Base-by-base conservation (phyloP, 2,797 vertebrate genomes). In the Oryzias sinensis region DNA sequence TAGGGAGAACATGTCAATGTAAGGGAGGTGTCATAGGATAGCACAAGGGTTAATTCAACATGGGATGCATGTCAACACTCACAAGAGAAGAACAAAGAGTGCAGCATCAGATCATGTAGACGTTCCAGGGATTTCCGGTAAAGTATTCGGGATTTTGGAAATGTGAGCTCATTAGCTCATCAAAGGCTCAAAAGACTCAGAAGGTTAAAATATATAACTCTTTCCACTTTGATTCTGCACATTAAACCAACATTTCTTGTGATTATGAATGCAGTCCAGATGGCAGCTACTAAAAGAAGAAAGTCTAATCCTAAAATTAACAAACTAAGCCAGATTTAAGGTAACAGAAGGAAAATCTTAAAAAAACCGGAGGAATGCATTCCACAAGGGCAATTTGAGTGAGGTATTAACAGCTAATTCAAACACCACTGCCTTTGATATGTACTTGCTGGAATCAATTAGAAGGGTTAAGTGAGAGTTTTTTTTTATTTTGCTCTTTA, bases 111-210 rank as follows among this genome's bases (percentile, higher is more conserved):
- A 89, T 85, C 87, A 67, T 4, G 24, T 58, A 61, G 45, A 13
- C n/a, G 69, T 57, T 70, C 43, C 55, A 69, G 68, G 77, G 75
- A 79, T 79, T 66, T 65, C 65, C 68, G 59, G 46, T 54, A 53
- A 70, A 80, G 81, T 80, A 82, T 83, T 85, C 74, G 82, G 27
- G 69, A 73, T 86, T 83, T 74, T 64, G 74, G 62, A 76, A 86
- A 85, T 74, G 84, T 86, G 81, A 68, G 74, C 77, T 85, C 75
- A 77, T 86, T 83, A 68, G 76, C 77, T 85, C 77, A 76, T 83
- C 76, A 84, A 77, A 82, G 61, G 76, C 80, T 81, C 72, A 62
- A 62, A 61, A 61, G 74, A 81, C 69, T 80, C 65, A 17, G 60
- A 20, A 8, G 46, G 72, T 76, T 72, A 76, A 74, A 74, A 88